These are phyloP conservation scores for Idris sp. DNA, from an alignment of 1,140 invertebrate species.

Conservation along the genomic window DNA sequence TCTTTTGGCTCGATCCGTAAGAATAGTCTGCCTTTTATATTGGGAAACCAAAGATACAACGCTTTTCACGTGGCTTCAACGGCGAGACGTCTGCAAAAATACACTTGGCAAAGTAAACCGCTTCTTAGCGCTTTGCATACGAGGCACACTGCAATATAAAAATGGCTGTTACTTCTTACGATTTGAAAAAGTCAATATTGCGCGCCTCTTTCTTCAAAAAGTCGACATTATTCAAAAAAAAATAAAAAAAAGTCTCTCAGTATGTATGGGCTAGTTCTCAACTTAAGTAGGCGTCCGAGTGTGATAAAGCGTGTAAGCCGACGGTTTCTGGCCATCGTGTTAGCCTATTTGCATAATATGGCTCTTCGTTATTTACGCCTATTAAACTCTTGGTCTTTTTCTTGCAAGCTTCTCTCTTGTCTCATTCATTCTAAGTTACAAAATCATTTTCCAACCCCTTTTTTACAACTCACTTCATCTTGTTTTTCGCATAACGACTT, in stretches of 20 bases:
- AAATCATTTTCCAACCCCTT: constrained; percentile 19
- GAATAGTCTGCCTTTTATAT: constrained; percentile 14
- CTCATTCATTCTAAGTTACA: constrained; percentile 30
- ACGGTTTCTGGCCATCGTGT: constrained; percentile 64
- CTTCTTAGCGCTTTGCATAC: constrained; percentile 43
- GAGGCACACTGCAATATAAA: constrained; percentile 20
- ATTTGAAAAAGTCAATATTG: constrained; percentile 50
- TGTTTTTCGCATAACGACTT: neutral
- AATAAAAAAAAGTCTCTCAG: constrained; percentile 27
- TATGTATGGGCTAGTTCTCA: constrained; percentile 30
- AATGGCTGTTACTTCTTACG: constrained; percentile 29
- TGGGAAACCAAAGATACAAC: constrained; percentile 28
- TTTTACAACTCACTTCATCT: constrained; percentile 17
- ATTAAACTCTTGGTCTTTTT: constrained; percentile 66
- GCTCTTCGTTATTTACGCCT: constrained; percentile 73
- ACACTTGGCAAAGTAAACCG: constrained; percentile 54
- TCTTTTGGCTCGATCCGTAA: neutral
- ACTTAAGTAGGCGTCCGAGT: constrained; percentile 52
- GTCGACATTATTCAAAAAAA: constrained; percentile 46
- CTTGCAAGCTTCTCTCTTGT: constrained; percentile 7
- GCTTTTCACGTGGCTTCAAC: neutral
- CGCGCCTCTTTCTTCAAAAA: constrained; percentile 28
- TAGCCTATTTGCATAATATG: constrained; percentile 74
- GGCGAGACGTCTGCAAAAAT: constrained; percentile 29
- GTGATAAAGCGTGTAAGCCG: constrained; percentile 71